phyloP scores from a whole-genome alignment of 2,888 invertebrate species.

The Chirona hameri region DNA sequence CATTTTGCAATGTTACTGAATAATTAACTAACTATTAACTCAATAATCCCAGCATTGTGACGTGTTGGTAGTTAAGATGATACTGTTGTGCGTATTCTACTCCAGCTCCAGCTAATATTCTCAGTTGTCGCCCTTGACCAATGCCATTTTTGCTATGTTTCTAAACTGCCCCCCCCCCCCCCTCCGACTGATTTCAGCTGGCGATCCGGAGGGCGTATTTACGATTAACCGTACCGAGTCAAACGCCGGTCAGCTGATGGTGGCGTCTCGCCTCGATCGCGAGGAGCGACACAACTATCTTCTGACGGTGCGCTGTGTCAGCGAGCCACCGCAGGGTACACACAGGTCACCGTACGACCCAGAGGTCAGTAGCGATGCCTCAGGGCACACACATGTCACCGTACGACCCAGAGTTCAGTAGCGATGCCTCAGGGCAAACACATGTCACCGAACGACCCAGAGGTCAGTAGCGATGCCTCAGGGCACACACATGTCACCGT shows the following conservation, averaged over 20 bases:
- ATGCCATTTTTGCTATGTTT: background rate
- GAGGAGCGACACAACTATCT: slow-evolving; percentile 59
- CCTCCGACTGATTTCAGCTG: slow-evolving; percentile 50
- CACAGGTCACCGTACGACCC: background rate
- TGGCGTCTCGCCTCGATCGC: slow-evolving; percentile 61
- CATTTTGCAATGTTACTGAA: no score
- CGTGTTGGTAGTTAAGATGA: no score
- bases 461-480: no score
- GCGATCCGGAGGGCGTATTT: slow-evolving; percentile 65
- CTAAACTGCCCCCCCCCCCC: no score
- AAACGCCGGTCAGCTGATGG: slow-evolving; percentile 59
- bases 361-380: background rate
- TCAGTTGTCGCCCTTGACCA: background rate
- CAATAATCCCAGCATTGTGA: no score
- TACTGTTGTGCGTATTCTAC: no score
- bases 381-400: background rate
- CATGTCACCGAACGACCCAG: no score
- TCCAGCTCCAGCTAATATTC: no score
- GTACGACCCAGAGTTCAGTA: background rate
- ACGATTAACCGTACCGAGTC: slow-evolving; percentile 60
- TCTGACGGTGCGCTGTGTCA: slow-evolving; percentile 65
- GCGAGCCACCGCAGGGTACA: no score
- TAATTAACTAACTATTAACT: no score
- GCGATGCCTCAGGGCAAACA: background rate
- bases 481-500: no score